Conservation (phyloP, 2,113 vertebrate species). For the Eidolon helvum region DNA sequence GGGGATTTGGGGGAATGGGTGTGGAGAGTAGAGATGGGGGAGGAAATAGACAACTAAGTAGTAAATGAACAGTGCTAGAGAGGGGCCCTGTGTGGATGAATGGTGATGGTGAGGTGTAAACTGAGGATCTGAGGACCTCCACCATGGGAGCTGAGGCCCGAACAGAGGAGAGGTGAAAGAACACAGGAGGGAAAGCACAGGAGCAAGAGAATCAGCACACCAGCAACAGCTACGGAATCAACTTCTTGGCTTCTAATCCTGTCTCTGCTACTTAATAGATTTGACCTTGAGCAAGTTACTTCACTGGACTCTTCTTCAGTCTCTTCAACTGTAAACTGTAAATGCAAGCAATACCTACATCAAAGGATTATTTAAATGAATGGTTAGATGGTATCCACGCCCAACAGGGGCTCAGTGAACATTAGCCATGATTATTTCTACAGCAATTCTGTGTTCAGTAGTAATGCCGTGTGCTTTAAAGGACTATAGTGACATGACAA, state of each 20-base stretch:
- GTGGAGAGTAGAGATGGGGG: not conserved
- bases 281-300: not conserved
- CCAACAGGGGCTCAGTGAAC: not conserved
- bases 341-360: not conserved
- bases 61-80: not conserved
- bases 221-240: not conserved
- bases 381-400: not conserved
- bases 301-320: not conserved
- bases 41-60: not conserved
- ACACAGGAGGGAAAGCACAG: not conserved
- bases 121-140: not conserved
- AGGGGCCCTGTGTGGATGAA: not conserved
- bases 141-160: fast-evolving
- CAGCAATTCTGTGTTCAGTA: not conserved
- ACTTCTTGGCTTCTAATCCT: not conserved
- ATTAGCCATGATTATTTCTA: not conserved
- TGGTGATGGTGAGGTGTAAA: not conserved
- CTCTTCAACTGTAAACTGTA: not conserved
- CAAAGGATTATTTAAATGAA: not conserved
- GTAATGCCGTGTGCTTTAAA: not conserved
- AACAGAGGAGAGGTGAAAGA: not conserved
- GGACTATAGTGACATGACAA: not conserved
- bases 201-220: not conserved
- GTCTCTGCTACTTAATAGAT: not conserved
- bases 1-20: not conserved